Percentiles rank a stretch among this genome's conserved stretches.
Evolutionary conservation across 2,797 vertebrate genomes (phyloP).

Genomic region (Scyliorhinus canicula): DNA sequence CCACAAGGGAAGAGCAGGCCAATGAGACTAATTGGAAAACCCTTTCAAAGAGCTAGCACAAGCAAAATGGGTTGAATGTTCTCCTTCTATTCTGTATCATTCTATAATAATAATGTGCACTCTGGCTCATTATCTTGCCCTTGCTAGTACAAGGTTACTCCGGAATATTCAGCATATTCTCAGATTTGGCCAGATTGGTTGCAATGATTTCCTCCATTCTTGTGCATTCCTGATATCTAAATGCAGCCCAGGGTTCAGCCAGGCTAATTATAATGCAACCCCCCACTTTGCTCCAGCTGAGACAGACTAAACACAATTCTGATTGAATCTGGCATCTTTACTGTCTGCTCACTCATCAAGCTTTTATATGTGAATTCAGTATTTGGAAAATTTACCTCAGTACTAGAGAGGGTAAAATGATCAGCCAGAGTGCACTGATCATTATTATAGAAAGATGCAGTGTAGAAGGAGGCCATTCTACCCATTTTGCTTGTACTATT

Average conservation of each 20-base stretch:
- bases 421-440: too few species aligned
- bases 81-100: not conserved
- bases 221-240: not conserved
- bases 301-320: not conserved
- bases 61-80: not conserved
- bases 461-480: too few species aligned
- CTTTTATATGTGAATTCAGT: too few species aligned
- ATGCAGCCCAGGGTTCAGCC: not conserved
- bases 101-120: not conserved
- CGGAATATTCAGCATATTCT: not conserved
- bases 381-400: too few species aligned
- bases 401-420: too few species aligned
- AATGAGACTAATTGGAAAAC: not conserved
- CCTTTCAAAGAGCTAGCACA: not conserved
- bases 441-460: too few species aligned
- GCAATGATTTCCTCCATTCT: not conserved
- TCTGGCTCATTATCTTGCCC: not conserved
- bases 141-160: not conserved
- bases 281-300: not conserved
- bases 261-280: not conserved
- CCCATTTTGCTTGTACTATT: too few species aligned
- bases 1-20: not conserved
- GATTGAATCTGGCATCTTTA: not conserved
- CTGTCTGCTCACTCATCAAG: not conserved
- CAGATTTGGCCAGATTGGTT: not conserved